These are phyloP conservation scores for Heliconius ismenius DNA, from an alignment of 2,888 invertebrate species.

Conservation along the genomic window DNA sequence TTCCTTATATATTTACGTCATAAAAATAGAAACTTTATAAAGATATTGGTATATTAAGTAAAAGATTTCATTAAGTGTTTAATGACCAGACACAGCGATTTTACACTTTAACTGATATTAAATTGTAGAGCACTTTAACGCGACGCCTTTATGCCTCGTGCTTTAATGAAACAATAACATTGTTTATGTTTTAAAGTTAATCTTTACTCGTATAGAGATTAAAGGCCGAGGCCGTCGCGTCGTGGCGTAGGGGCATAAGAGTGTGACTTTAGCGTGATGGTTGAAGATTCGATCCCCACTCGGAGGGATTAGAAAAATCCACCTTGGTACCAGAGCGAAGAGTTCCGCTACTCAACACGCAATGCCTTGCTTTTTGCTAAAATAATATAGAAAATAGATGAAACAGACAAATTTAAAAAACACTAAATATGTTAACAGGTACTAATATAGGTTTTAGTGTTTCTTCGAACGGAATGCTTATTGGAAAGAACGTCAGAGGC, in stretches of 20 bases:
- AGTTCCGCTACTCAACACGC: too few relatives aligned
- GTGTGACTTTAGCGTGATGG: too few relatives aligned
- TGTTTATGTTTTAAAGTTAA: conserved; percentile 12
- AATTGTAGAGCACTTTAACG: conserved; percentile 29
- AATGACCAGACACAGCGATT: conserved; percentile 24
- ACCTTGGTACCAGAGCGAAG: too few relatives aligned
- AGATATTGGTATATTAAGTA: not conserved
- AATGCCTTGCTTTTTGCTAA: too few relatives aligned
- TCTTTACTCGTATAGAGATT: not conserved
- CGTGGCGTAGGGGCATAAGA: too few relatives aligned
- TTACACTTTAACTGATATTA: conserved; percentile 24
- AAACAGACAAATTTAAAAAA: too few relatives aligned
- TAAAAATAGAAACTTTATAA: not conserved
- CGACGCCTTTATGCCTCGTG: not conserved
- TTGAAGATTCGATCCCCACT: too few relatives aligned
- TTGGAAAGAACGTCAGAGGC: not conserved
- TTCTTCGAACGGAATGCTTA: not conserved
- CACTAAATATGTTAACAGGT: too few relatives aligned
- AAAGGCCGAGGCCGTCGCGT: too few relatives aligned
- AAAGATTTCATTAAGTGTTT: conserved; percentile 28
- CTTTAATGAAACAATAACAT: conserved; percentile 17
- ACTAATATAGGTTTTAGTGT: not conserved
- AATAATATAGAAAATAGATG: too few relatives aligned
- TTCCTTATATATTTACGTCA: too few relatives aligned
- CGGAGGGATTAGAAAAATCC: too few relatives aligned